Percentiles rank a stretch among this genome's conserved stretches.
Evolutionary conservation across 2,113 vertebrate genomes (phyloP).

Genomic region (Psilopogon haemacephalus): DNA sequence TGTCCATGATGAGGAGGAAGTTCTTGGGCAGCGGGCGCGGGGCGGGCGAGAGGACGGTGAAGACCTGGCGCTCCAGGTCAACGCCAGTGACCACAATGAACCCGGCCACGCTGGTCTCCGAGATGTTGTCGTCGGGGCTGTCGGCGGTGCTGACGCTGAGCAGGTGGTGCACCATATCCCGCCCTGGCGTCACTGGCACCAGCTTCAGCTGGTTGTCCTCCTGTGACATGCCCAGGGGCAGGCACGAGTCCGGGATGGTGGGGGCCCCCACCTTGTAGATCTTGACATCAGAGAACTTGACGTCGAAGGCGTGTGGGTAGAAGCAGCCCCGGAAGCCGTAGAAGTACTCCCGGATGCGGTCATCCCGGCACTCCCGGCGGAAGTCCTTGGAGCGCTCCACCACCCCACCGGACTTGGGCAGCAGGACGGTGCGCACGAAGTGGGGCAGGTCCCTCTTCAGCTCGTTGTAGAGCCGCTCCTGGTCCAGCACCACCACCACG

Average conservation of each 20-base stretch:
- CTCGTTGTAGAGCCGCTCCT: conserved; percentile 96
- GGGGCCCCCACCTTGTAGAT: conserved; percentile 98
- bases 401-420: conserved; percentile 93
- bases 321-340: conserved; percentile 94
- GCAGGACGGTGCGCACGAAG: conserved; percentile 91
- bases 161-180: conserved; percentile 96
- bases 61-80: conserved; percentile 90
- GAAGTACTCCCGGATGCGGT: conserved; percentile 96
- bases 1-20: conserved; percentile 98
- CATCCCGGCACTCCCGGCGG: conserved; percentile 88
- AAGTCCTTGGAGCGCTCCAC: conserved; percentile 97
- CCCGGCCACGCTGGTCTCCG: conserved; percentile 91
- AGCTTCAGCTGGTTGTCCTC: conserved; percentile 98
- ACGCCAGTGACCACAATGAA: conserved; percentile 95
- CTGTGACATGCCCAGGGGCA: conserved; percentile 97
- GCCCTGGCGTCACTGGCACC: conserved; percentile 91
- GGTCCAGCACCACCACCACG: conserved; percentile 95
- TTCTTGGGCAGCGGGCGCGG: conserved; percentile 91
- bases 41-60: conserved; percentile 92
- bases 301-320: conserved; percentile 94
- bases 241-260: conserved; percentile 95
- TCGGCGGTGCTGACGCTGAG: conserved; percentile 92
- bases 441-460: conserved; percentile 94
- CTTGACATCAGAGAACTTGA: conserved; percentile 95
- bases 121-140: conserved; percentile 81